Percentiles rank a stretch among this genome's conserved stretches.
phyloP scores from a whole-genome alignment of 2,113 vertebrate genomes.

The Mus pahari region DNA sequence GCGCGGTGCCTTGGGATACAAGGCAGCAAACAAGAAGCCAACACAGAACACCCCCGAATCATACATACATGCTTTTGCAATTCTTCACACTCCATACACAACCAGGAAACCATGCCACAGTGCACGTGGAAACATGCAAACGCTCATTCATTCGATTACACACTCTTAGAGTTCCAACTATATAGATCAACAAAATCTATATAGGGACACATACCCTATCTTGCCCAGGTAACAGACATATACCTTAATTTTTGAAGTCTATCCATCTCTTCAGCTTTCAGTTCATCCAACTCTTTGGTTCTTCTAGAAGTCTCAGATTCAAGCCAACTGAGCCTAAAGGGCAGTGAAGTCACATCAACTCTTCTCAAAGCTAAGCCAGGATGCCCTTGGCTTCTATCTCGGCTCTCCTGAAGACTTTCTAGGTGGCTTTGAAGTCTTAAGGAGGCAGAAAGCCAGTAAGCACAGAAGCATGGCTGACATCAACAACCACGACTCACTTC shows the following conservation, averaged over 20 bases:
- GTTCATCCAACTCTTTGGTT: conserved; percentile 53
- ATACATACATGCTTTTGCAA: not conserved
- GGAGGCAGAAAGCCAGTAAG: not conserved
- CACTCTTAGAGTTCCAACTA: not conserved
- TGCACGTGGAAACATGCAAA: not conserved
- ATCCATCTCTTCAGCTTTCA: conserved; percentile 44
- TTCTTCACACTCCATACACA: not conserved
- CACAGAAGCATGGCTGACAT: not conserved
- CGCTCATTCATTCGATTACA: not conserved
- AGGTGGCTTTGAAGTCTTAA: not conserved
- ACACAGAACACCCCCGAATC: not conserved
- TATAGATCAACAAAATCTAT: not conserved
- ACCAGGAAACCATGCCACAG: not conserved
- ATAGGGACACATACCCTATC: not conserved
- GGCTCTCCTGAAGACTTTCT: not conserved
- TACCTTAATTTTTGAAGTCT: conserved; percentile 57
- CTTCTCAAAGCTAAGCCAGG: not conserved
- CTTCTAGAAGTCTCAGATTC: conserved; percentile 61
- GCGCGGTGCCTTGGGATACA: not conserved
- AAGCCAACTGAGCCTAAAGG: conserved; percentile 52
- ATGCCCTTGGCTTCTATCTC: not conserved
- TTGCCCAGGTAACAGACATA: not conserved
- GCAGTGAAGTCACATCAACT: not conserved
- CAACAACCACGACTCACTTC: not conserved
- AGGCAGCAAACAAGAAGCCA: not conserved